Conservation (phyloP, 2,888 invertebrate species). For the Acrobasis consociella region DNA sequence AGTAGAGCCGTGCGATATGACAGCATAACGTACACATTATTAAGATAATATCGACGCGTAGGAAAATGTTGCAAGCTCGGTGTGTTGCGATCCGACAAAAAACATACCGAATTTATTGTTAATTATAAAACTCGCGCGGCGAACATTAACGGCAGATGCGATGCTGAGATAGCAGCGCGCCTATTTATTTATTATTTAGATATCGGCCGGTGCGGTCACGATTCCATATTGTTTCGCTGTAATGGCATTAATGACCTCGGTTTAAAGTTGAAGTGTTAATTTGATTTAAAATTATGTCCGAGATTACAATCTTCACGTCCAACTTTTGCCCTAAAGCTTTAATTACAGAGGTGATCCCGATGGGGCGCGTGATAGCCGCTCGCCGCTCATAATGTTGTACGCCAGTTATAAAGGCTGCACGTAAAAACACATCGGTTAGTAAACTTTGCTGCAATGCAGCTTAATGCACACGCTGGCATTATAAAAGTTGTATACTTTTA, state of each 20-base stretch:
- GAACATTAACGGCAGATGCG: constrained; percentile 79
- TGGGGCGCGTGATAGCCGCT: constrained; percentile 56
- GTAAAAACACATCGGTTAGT: constrained; percentile 44
- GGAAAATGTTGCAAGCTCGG: constrained; percentile 66
- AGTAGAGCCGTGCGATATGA: constrained; percentile 32
- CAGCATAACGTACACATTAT: constrained; percentile 52
- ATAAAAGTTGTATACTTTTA: constrained; percentile 51
- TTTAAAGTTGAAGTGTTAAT: constrained; percentile 83
- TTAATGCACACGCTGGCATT: constrained; percentile 57
- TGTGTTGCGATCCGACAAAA: constrained; percentile 61
- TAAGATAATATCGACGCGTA: constrained; percentile 73
- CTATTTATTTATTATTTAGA: constrained; percentile 83
- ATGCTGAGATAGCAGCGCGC: constrained; percentile 67
- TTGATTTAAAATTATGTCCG: constrained; percentile 81
- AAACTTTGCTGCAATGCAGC: constrained; percentile 55
- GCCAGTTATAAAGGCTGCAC: constrained; percentile 51
- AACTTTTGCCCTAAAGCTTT: constrained; percentile 76
- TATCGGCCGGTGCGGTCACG: constrained; percentile 78
- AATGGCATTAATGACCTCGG: constrained; percentile 81
- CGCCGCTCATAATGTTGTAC: constrained; percentile 48
- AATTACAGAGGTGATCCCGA: constrained; percentile 70
- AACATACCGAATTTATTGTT: constrained; percentile 81
- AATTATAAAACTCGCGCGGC: constrained; percentile 79
- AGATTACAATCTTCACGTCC: constrained; percentile 77
- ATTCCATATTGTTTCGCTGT: constrained; percentile 79